Evolutionary conservation across 2,113 vertebrate species (phyloP).

Genomic region (Pteruthius melanotis): DNA sequence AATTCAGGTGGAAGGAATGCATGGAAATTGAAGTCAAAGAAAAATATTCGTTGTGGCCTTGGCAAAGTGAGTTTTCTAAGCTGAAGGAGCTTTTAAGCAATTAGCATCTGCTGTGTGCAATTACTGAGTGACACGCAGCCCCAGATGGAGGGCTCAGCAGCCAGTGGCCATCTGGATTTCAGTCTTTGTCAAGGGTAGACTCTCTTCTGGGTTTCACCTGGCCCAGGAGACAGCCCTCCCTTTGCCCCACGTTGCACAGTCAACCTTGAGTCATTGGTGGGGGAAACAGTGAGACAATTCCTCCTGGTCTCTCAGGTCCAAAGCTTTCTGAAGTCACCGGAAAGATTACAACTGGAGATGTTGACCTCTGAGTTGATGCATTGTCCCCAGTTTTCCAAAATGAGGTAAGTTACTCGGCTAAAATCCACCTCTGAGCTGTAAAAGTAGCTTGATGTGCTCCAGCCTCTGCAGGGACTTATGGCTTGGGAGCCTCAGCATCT

Average conservation of each 20-base stretch:
- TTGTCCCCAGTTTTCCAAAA: neutral
- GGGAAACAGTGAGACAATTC: neutral
- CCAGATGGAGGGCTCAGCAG: neutral
- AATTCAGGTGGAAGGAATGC: conserved; percentile 62
- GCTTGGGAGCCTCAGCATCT: neutral
- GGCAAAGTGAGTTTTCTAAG: neutral
- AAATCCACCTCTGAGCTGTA: neutral
- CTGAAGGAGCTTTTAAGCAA: conserved; percentile 34
- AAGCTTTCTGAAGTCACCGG: neutral
- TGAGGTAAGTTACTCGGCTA: neutral
- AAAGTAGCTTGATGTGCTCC: neutral
- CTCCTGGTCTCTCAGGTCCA: neutral
- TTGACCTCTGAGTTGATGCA: neutral
- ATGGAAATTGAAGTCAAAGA: conserved; percentile 39
- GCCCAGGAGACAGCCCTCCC: neutral
- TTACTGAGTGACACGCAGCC: neutral
- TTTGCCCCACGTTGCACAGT: neutral
- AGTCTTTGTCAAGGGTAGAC: neutral
- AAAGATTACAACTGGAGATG: neutral
- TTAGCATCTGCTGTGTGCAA: conserved; percentile 29
- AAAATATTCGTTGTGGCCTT: neutral
- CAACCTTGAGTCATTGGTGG: neutral
- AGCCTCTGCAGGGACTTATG: neutral
- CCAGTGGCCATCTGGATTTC: conserved; percentile 22
- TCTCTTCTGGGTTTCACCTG: conserved; percentile 18